Conservation (phyloP, 2,113 vertebrate genomes). For the Sander vitreus region DNA sequence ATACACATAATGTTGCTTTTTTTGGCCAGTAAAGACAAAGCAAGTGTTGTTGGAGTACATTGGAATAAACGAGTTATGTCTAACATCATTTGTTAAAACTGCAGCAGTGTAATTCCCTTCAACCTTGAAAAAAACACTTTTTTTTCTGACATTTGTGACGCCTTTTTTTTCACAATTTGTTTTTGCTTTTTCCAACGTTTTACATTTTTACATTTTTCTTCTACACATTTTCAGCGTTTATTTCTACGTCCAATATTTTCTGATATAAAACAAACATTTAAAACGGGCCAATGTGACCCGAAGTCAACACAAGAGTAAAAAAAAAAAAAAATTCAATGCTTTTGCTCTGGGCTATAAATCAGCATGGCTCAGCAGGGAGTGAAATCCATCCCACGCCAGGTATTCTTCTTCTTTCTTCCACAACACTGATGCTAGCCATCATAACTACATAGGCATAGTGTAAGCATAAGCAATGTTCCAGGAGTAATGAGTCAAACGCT, state of each 20-base stretch:
- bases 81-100: conserved; percentile 59
- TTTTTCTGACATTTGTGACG: no score
- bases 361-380: conserved; percentile 68
- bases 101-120: conserved; percentile 59
- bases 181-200: no score
- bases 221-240: no score
- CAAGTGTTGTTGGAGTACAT: conserved; percentile 4
- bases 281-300: no score
- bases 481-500: conserved; percentile 73
- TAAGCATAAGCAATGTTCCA: conserved; percentile 65
- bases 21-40: background rate
- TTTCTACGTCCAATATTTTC: no score
- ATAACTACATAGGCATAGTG: conserved; percentile 60
- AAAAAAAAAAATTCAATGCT: conserved; percentile 34
- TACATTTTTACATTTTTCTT: no score
- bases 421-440: conserved; percentile 68
- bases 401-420: conserved; percentile 56
- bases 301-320: no score
- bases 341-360: conserved; percentile 68
- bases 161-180: no score
- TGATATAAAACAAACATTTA: no score
- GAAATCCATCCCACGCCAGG: conserved; percentile 66
- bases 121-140: no score
- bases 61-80: conserved; percentile 31
- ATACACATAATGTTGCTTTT: conserved; percentile 7